A percentile compares a stretch with the other conserved stretches of the same genome.
Evolutionary conservation across 2,888 invertebrate genomes (phyloP).

Genomic region (Chloroclystis v-ata): DNA sequence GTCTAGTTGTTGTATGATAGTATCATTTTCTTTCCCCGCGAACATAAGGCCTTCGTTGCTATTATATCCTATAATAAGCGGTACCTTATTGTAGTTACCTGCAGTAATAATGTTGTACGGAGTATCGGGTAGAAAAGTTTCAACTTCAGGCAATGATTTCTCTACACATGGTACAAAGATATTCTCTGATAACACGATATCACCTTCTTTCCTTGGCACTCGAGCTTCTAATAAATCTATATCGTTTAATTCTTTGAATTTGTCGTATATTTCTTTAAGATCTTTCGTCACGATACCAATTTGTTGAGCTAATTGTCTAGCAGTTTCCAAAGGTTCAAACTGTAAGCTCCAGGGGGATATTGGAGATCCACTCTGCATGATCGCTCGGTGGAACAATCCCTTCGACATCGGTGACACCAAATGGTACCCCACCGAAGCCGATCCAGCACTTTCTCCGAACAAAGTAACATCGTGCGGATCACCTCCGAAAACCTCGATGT

Average conservation of each 20-base stretch:
- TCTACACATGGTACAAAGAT: constrained; percentile 67
- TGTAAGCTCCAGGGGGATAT: constrained; percentile 65
- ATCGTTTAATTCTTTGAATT: constrained; percentile 44
- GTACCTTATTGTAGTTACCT: constrained; percentile 53
- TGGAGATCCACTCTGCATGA: constrained; percentile 57
- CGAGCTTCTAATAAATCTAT: constrained; percentile 47
- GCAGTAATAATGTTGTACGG: constrained; percentile 53
- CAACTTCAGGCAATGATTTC: constrained; percentile 36
- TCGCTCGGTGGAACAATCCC: background rate
- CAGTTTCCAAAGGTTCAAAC: constrained; percentile 54
- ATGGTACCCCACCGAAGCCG: constrained; percentile 60
- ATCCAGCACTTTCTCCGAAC: constrained; percentile 70
- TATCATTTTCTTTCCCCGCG: constrained; percentile 62
- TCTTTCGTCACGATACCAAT: constrained; percentile 48
- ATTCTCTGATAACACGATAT: constrained; percentile 59
- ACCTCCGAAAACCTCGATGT: constrained; percentile 60
- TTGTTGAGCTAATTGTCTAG: constrained; percentile 47
- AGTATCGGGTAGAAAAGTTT: constrained; percentile 50
- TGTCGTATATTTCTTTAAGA: constrained; percentile 46
- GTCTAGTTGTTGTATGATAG: constrained; percentile 50
- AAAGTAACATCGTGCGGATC: constrained; percentile 61
- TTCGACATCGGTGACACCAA: constrained; percentile 60
- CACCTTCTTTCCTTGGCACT: constrained; percentile 55
- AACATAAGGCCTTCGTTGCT: constrained; percentile 64
- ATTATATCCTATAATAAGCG: constrained; percentile 61